Base-by-base conservation (phyloP, 2,113 vertebrate genomes). In the Platichthys flesus region DNA sequence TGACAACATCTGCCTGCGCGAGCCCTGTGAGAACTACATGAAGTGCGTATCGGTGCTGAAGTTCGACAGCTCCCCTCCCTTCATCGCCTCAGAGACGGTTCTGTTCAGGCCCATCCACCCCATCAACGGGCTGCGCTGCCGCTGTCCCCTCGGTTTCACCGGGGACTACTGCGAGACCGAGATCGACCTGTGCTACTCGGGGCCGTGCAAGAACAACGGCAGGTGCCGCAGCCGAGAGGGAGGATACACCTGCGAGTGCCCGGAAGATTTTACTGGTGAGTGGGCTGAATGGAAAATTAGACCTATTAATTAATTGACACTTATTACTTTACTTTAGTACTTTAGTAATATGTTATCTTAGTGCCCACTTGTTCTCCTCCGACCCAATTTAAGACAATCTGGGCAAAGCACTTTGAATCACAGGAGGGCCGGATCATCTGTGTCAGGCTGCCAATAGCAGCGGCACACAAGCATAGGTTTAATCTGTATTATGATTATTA, bases 1-100 rank as follows among this genome's bases (percentile, higher is more conserved):
- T 0, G 97, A 99, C 94, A 99, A 99, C 94, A 97, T 99, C 91
- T 99, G 98, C 89, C 85, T 99, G 78, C 94, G 97, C 0, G 97
- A 99, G 90, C 98, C 98, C 35, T 99, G 98, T 1, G 98, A 99
- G 93, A 99, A 99, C 95, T 99, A 99, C 93, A 99, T 99, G 98
- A 98, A 98, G 86, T 99, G 98, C 0, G 97, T 99, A 20, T 99
- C 98, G 0, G 97, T 99, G 49, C 93, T 99, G 31, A 95, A 95
- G 85, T 99, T 99, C 0, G 97, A 99, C 95, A 97, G 96, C 91
- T 98, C 97, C 0, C 97, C 98, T 0, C 98, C 98, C 0, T 99
- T 99, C 91, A 94, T 99, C 82, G 94, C 96, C 76, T 99, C 97
- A 1, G 90, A 97, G 81, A 98, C 96, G 0, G 97, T 99, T 63